phyloP scores from a whole-genome alignment of 2,888 invertebrate species.

The Limnephilus auricula region DNA sequence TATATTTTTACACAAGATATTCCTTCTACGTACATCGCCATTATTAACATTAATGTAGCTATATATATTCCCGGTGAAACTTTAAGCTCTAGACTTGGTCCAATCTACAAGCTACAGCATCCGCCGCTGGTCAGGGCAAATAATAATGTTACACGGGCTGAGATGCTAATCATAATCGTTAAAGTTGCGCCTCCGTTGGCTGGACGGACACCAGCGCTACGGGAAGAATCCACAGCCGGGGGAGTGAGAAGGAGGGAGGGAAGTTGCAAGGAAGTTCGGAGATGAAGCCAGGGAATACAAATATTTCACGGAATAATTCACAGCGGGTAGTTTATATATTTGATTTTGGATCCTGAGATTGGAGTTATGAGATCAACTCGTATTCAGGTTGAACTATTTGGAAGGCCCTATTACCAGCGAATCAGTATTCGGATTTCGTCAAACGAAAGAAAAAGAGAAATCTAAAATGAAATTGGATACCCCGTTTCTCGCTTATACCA shows the following conservation, averaged over 20 bases:
- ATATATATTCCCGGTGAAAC: not conserved
- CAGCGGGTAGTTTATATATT: not conserved
- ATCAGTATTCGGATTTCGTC: too few relatives aligned
- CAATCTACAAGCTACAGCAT: not conserved
- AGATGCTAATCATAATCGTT: slow-evolving; percentile 66
- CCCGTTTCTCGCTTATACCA: too few relatives aligned
- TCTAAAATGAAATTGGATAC: too few relatives aligned
- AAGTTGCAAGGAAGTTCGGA: not conserved
- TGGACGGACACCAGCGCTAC: slow-evolving; percentile 62
- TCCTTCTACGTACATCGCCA: not conserved
- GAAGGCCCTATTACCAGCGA: too few relatives aligned
- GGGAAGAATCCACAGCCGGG: slow-evolving; percentile 31
- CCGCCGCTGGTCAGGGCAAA: not conserved
- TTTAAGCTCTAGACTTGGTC: slow-evolving; percentile 12
- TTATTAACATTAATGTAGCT: not conserved
- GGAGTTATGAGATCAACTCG: too few relatives aligned
- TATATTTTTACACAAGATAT: not conserved
- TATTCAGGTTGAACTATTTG: too few relatives aligned
- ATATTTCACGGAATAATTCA: not conserved
- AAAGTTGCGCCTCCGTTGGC: slow-evolving; percentile 59
- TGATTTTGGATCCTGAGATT: not conserved
- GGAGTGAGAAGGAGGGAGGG: not conserved
- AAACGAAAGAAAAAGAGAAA: too few relatives aligned
- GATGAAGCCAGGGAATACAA: not conserved
- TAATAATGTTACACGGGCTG: slow-evolving; percentile 59